Percentiles rank a stretch among this genome's conserved stretches.
These are phyloP conservation scores for Apamea crenata DNA, from an alignment of 2,888 invertebrate species.

Conservation along the genomic window DNA sequence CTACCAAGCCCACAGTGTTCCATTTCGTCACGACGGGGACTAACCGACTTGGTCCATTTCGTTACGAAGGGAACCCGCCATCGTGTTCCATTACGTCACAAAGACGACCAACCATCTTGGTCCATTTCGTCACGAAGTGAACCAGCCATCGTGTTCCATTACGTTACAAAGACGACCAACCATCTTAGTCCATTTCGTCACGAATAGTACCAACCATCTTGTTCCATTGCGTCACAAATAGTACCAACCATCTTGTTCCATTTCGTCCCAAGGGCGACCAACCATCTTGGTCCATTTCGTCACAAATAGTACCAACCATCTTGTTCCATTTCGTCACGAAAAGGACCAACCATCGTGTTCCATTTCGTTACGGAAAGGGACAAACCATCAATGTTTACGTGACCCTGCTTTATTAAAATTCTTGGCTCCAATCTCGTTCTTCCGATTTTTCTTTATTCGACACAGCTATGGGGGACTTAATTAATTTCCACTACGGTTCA, in stretches of 20 bases:
- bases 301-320: conserved; percentile 52
- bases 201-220: conserved; percentile 49
- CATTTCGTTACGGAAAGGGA: conserved; percentile 43
- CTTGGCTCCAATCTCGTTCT: conserved; percentile 79
- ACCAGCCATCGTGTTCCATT: conserved; percentile 52
- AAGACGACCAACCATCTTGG: too few species aligned
- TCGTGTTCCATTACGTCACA: background rate
- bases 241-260: conserved; percentile 68
- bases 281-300: conserved; percentile 49
- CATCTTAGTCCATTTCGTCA: conserved; percentile 66
- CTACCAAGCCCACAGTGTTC: conserved; percentile 13
- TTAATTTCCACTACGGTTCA: conserved; percentile 82
- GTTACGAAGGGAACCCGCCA: too few species aligned
- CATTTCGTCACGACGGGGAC: background rate
- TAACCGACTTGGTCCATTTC: background rate
- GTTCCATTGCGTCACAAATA: conserved; percentile 44
- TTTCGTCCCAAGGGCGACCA: conserved; percentile 53
- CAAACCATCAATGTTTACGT: conserved; percentile 85
- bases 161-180: conserved; percentile 56
- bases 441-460: conserved; percentile 75
- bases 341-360: conserved; percentile 68
- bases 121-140: background rate
- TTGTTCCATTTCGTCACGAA: conserved; percentile 46
- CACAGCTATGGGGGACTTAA: conserved; percentile 79
- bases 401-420: conserved; percentile 88